Evolutionary conservation across 2,113 vertebrate genomes (phyloP).

Genomic region (Sardina pilchardus): DNA sequence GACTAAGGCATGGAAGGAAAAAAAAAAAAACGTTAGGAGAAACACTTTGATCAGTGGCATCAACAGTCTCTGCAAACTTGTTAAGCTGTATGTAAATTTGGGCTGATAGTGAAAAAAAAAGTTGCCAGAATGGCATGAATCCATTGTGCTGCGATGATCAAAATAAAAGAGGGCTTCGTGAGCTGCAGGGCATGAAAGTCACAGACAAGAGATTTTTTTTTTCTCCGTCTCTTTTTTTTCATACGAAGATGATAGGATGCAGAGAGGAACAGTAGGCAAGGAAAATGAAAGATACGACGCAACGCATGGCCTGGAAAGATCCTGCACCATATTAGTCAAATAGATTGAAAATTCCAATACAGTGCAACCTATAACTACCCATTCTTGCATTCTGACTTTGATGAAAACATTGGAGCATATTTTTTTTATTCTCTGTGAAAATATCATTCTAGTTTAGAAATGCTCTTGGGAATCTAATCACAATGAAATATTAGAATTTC

Average conservation of each 20-base stretch:
- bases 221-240: conserved; percentile 52
- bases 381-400: conserved; percentile 43
- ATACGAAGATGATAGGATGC: conserved; percentile 75
- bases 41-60: conserved; percentile 78
- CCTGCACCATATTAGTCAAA: conserved; percentile 76
- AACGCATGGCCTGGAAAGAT: conserved; percentile 67
- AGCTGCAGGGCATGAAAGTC: conserved; percentile 75
- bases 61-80: conserved; percentile 75
- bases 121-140: conserved; percentile 78
- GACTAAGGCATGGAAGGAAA: background rate
- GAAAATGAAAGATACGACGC: conserved; percentile 72
- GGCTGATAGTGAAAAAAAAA: conserved; percentile 77
- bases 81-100: conserved; percentile 77
- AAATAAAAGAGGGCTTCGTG: conserved; percentile 76
- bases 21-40: conserved; percentile 31
- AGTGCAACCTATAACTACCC: conserved; percentile 73
- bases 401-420: conserved; percentile 72
- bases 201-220: conserved; percentile 73
- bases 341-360: conserved; percentile 62
- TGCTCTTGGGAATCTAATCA: background rate
- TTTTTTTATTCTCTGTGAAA: conserved; percentile 55
- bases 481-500: background rate
- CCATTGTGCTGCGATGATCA: conserved; percentile 78
- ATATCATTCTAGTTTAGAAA: background rate
- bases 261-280: conserved; percentile 64